Evolutionary conservation across 2,797 vertebrate genomes (phyloP), one percentile per base, ranked within the genome.

Genomic region (Sebastes oblongus): DNA sequence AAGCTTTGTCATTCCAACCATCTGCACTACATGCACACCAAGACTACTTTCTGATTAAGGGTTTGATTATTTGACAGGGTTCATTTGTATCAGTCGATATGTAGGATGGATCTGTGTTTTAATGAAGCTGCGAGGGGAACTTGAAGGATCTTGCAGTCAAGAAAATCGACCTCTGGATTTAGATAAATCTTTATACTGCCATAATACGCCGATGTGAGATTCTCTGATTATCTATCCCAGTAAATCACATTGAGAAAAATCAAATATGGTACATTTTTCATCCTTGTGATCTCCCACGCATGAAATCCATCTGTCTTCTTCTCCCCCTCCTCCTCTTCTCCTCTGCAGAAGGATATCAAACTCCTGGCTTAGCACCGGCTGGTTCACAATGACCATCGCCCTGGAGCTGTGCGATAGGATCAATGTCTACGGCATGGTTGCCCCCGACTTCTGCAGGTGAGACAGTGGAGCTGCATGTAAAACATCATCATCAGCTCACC

Each of bases 311-410:
- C 79, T 65, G 30, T 54, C 56, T 24, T 70, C 46, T 77, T 18
- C 54, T 25, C 30, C n/a, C 13, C 27, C 52, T 24, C 27, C 27
- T 32, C 24, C 20, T 34, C 59, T 5, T 75, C 42, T 59, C 18
- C 36, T 74, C 80, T 77, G 64, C 94, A 99, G 98, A 96, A 97
- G 95, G 94, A 97, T 98, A 83, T 98, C 98, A 39, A 99, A 99
- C 95, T 99, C 98, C 16, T 99, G 98, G 98, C 95, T 99, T 82
- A 99, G 98, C 92, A 99, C 98, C 1, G 98, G 98, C 92, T 99
- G 98, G 98, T 99, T 99, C 96, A 99, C 98, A 4, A 99, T 99
- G 98, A 98, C 97, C 29, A 99, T 99, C 34, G 98, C 98, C 1
- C 94, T 99, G 92, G 98, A 99, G 94, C 96, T 99, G 81, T 99